phyloP scores from a whole-genome alignment of 2,888 invertebrate species.

The Scaptomyza flava region DNA sequence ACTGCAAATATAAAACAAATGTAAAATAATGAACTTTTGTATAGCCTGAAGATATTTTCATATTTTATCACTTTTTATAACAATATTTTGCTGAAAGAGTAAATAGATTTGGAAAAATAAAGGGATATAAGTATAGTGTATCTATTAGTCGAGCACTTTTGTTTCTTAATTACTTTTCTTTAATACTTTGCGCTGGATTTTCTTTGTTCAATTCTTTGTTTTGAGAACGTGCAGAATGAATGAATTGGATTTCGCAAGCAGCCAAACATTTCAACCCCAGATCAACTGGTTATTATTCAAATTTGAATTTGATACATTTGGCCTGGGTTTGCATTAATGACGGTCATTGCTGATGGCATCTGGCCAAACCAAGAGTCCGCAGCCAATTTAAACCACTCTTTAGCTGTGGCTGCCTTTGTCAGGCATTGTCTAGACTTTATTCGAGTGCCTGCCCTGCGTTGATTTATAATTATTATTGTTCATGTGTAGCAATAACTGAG shows the following conservation, averaged over 20 bases:
- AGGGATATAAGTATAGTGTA: no score
- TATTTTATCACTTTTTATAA: background rate
- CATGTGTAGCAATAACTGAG: slow-evolving; percentile 41
- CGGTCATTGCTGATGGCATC: slow-evolving; percentile 54
- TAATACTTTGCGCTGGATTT: background rate
- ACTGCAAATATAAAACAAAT: background rate
- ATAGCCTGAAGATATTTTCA: background rate
- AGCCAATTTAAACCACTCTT: slow-evolving; percentile 25
- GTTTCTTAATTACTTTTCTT: slow-evolving; percentile 3
- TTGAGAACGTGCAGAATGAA: slow-evolving; percentile 17
- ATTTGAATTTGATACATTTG: slow-evolving; percentile 58
- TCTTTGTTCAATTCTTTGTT: slow-evolving; percentile 18
- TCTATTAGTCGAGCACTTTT: no score
- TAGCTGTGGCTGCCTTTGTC: slow-evolving; percentile 60
- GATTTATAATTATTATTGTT: slow-evolving; percentile 73
- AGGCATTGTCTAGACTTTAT: slow-evolving; percentile 73
- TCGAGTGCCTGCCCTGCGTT: slow-evolving; percentile 69
- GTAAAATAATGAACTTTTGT: background rate
- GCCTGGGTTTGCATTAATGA: slow-evolving; percentile 49
- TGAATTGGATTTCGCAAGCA: slow-evolving; percentile 9
- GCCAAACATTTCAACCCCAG: slow-evolving; percentile 50
- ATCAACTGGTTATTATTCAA: slow-evolving; percentile 63
- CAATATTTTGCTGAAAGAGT: background rate
- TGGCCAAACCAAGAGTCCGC: slow-evolving; percentile 43
- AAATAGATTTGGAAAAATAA: no score